phyloP scores from a whole-genome alignment of 2,888 invertebrate species.

The Helobdella robusta region DNA sequence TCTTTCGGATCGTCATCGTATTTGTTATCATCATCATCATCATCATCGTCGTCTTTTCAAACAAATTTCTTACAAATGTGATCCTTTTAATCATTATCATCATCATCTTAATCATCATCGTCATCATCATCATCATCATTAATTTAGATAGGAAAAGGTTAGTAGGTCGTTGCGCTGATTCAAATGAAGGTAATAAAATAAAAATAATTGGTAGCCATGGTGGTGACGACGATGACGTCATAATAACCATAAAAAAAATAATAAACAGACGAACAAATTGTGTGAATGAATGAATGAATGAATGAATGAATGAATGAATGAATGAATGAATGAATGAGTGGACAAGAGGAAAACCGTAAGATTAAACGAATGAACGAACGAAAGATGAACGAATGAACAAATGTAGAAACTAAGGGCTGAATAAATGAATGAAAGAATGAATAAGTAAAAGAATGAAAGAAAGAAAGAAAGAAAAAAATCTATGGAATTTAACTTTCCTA shows the following conservation, averaged over 20 bases:
- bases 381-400: not conserved
- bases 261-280: not conserved
- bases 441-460: not conserved
- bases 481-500: too few species aligned
- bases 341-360: not conserved
- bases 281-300: not conserved
- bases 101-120: too few species aligned
- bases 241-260: not conserved
- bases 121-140: too few species aligned
- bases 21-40: slow-evolving; percentile 17
- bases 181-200: not conserved
- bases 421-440: not conserved
- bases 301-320: not conserved
- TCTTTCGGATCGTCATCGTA: slow-evolving; percentile 11
- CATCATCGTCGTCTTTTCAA: slow-evolving; percentile 17
- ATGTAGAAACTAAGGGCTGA: not conserved
- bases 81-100: too few species aligned
- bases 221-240: not conserved
- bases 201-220: not conserved
- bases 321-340: not conserved
- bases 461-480: not conserved
- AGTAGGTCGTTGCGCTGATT: not conserved
- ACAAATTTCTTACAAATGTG: too few species aligned
- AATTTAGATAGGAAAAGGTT: not conserved
- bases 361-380: not conserved